These are phyloP conservation scores for Eustalomyia histrio DNA, from an alignment of 2,888 invertebrate genomes.

Conservation along the genomic window DNA sequence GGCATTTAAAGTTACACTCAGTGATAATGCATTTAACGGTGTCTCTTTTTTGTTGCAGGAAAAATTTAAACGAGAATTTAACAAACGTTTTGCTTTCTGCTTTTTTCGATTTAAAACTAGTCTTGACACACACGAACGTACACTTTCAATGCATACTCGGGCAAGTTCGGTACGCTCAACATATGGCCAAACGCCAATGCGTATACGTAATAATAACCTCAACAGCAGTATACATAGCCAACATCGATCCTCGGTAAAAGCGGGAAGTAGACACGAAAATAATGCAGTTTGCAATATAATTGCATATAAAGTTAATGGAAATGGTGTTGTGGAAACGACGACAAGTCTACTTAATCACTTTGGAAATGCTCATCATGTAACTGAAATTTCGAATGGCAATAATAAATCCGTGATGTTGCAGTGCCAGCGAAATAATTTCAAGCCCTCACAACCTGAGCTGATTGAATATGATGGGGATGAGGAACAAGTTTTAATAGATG, in stretches of 20 bases:
- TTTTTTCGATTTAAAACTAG: conserved; percentile 77
- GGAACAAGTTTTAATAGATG: conserved; percentile 68
- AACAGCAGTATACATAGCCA: conserved; percentile 47
- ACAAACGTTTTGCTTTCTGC: conserved; percentile 84
- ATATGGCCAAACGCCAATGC: conserved; percentile 76
- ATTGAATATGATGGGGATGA: conserved; percentile 73
- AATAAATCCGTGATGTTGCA: conserved; percentile 65
- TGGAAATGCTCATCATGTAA: neutral
- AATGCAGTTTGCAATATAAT: conserved; percentile 47
- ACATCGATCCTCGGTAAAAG: conserved; percentile 13
- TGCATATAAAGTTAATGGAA: conserved; percentile 52
- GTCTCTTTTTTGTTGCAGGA: conserved; percentile 81
- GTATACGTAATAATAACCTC: conserved; percentile 74
- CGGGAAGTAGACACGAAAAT: conserved; percentile 36
- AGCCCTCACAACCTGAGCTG: conserved; percentile 74
- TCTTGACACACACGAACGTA: conserved; percentile 75
- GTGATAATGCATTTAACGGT: too few species aligned
- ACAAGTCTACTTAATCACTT: conserved; percentile 10
- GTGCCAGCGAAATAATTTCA: conserved; percentile 75
- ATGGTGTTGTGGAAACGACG: conserved; percentile 8
- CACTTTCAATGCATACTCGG: conserved; percentile 77
- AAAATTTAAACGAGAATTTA: conserved; percentile 89
- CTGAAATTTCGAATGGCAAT: neutral
- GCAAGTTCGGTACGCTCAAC: conserved; percentile 78
- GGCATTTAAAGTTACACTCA: neutral